Percentiles rank a stretch among this genome's conserved stretches.
These are phyloP conservation scores for Himalopsyche anomala DNA, from an alignment of 2,888 invertebrate species.

Conservation along the genomic window DNA sequence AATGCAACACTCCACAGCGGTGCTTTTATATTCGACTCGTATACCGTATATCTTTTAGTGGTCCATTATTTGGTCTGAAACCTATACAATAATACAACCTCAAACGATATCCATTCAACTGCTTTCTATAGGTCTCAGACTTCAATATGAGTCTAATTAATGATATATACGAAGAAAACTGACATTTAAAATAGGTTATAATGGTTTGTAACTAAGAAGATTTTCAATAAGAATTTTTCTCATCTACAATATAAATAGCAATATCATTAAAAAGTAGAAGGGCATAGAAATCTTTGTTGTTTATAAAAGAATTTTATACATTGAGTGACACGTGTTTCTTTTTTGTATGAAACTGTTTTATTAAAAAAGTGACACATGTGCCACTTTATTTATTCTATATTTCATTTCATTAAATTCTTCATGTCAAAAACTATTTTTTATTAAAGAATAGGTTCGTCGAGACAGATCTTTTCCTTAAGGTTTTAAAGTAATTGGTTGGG, in stretches of 20 bases:
- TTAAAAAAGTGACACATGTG: background rate
- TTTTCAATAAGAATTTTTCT: background rate
- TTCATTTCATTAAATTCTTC: no score
- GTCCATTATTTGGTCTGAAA: slow-evolving; percentile 64
- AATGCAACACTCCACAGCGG: slow-evolving; percentile 61
- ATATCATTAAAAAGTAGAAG: background rate
- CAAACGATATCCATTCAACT: slow-evolving; percentile 58
- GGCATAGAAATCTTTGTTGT: background rate
- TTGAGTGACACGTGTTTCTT: background rate
- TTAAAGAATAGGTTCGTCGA: no score
- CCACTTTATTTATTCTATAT: no score
- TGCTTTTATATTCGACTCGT: slow-evolving; percentile 62
- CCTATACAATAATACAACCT: slow-evolving; percentile 54
- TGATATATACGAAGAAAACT: slow-evolving; percentile 43
- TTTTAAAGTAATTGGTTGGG: no score
- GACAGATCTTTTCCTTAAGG: no score
- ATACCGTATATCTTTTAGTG: slow-evolving; percentile 61
- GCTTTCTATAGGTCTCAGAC: slow-evolving; percentile 7
- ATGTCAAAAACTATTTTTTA: no score
- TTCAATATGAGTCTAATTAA: slow-evolving; percentile 52
- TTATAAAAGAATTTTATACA: no score
- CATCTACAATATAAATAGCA: background rate
- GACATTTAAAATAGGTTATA: background rate
- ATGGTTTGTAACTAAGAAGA: background rate
- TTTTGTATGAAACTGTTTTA: background rate